These are phyloP conservation scores for Adelphocoris suturalis DNA, from an alignment of 2,888 invertebrate species.

Conservation along the genomic window DNA sequence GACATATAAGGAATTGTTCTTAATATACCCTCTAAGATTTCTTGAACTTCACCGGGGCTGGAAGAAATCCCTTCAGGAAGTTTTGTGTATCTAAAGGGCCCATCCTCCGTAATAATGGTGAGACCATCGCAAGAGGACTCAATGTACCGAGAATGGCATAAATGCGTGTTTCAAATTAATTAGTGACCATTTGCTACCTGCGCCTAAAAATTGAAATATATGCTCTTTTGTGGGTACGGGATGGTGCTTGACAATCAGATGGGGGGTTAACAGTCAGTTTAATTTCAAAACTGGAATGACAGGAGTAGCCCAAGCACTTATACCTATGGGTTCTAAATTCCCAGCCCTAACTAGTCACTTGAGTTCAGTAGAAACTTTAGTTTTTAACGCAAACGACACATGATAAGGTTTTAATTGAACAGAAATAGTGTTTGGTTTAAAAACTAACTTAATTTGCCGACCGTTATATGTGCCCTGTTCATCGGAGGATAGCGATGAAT, in stretches of 20 bases:
- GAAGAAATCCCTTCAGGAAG: conserved; percentile 49
- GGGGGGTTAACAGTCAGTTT: not conserved
- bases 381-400: not conserved
- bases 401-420: conserved; percentile 22
- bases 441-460: not conserved
- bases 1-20: conserved; percentile 8
- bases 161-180: conserved; percentile 51
- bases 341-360: not conserved
- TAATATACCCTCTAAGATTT: conserved; percentile 40
- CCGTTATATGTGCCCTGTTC: not conserved
- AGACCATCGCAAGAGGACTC: conserved; percentile 27
- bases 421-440: not conserved
- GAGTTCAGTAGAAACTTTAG: not conserved
- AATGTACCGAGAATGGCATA: conserved; percentile 37
- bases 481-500: not conserved
- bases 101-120: not conserved
- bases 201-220: not conserved
- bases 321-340: not conserved
- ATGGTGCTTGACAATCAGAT: not conserved
- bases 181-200: not conserved
- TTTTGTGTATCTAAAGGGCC: not conserved
- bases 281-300: conserved; percentile 18
- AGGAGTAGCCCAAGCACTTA: not conserved
- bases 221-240: not conserved
- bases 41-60: conserved; percentile 54